A percentile compares a stretch with the other conserved stretches of the same genome.
Evolutionary conservation across 2,888 invertebrate genomes (phyloP).

Genomic region (Parochlus steinenii): DNA sequence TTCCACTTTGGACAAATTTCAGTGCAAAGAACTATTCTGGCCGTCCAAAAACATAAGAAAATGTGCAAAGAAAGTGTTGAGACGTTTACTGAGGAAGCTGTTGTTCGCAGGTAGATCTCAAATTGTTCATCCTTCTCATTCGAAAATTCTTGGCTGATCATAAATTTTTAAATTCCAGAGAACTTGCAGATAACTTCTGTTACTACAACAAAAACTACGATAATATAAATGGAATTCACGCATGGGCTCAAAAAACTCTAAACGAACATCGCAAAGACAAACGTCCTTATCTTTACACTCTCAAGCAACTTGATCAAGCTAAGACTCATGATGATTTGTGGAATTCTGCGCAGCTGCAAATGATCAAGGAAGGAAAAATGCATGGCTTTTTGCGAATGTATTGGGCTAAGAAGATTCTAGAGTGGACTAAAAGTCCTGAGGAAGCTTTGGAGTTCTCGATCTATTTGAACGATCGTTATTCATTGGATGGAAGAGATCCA

Average conservation of each 20-base stretch:
- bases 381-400: slow-evolving; percentile 89
- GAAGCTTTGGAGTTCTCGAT: slow-evolving; percentile 60
- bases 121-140: no score
- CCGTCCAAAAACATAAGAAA: slow-evolving; percentile 44
- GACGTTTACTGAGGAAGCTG: slow-evolving; percentile 69
- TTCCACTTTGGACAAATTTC: slow-evolving; percentile 83
- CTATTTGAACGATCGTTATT: slow-evolving; percentile 74
- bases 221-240: slow-evolving; percentile 53
- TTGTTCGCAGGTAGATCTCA: no score
- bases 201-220: slow-evolving; percentile 77
- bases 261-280: slow-evolving; percentile 65
- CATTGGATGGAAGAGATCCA: slow-evolving; percentile 76
- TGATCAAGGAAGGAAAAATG: slow-evolving; percentile 73
- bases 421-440: slow-evolving; percentile 72
- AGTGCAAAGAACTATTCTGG: slow-evolving; percentile 61
- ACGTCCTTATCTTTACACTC: slow-evolving; percentile 52
- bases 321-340: slow-evolving; percentile 76
- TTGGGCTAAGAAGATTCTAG: slow-evolving; percentile 88
- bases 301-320: slow-evolving; percentile 50
- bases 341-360: slow-evolving; percentile 77
- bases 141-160: no score
- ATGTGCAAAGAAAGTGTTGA: slow-evolving; percentile 53
- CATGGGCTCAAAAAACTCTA: slow-evolving; percentile 68
- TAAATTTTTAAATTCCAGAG: no score
- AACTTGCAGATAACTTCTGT: slow-evolving; percentile 81